A percentile compares a stretch with the other conserved stretches of the same genome.
phyloP scores from a whole-genome alignment of 2,113 vertebrate species.

The Puntigrus tetrazona region DNA sequence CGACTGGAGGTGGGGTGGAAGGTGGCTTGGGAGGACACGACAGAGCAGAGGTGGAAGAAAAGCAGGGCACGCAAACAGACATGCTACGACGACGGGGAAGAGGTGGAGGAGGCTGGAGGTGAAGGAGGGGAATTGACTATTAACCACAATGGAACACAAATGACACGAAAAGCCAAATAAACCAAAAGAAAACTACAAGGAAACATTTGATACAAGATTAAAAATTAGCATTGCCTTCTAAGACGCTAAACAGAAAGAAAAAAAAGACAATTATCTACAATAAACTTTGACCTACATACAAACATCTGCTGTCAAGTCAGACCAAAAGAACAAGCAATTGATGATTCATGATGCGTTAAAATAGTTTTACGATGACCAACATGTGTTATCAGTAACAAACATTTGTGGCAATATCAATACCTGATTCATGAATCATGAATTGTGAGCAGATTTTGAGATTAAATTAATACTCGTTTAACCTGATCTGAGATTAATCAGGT shows the following conservation, averaged over 20 bases:
- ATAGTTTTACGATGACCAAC: neutral
- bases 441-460: neutral
- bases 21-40: constrained; percentile 75
- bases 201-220: constrained; percentile 1
- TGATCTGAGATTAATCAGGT: constrained; percentile 6
- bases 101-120: constrained; percentile 66
- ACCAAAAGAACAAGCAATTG: neutral
- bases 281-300: neutral
- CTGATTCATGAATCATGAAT: constrained; percentile 2
- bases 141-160: constrained; percentile 41
- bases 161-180: constrained; percentile 30
- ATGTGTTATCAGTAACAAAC: neutral
- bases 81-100: constrained; percentile 89
- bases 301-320: neutral
- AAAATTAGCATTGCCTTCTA: neutral
- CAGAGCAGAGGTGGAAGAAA: constrained; percentile 79
- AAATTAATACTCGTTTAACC: neutral
- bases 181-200: neutral
- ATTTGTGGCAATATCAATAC: neutral
- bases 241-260: neutral
- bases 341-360: neutral
- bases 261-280: neutral
- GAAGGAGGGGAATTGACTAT: constrained; percentile 49
- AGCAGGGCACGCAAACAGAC: constrained; percentile 91
- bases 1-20: constrained; percentile 85